Percentiles rank a stretch among this genome's conserved stretches.
Evolutionary conservation across 2,797 vertebrate species (phyloP).

Genomic region (Neomorphus geoffroyi): DNA sequence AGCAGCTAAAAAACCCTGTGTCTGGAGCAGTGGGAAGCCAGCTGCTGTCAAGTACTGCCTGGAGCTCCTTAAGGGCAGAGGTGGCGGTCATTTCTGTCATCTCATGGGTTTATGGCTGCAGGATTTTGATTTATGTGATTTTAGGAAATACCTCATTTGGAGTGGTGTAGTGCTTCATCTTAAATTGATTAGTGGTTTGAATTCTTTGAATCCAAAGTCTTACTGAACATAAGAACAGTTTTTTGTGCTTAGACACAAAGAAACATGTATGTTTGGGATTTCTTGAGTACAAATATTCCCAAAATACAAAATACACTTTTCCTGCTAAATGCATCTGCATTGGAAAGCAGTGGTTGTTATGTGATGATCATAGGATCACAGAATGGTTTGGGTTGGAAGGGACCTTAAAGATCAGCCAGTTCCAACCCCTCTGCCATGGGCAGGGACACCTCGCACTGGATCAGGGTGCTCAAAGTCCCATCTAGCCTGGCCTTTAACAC

Average conservation of each 20-base stretch:
- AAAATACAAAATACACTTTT: not conserved
- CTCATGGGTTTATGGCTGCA: not conserved
- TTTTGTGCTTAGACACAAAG: not conserved
- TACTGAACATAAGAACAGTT: not conserved
- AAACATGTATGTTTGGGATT: accelerated
- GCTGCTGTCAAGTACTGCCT: not conserved
- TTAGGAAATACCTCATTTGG: not conserved
- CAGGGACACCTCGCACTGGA: too few relatives aligned
- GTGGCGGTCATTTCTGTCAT: not conserved
- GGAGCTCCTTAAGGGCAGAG: not conserved
- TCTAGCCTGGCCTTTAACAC: too few relatives aligned
- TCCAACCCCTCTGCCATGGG: too few relatives aligned
- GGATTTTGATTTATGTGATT: not conserved
- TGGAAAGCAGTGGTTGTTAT: accelerated
- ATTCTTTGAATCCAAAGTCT: not conserved
- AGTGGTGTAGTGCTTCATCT: not conserved
- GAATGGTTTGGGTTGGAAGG: too few relatives aligned
- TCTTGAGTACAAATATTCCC: not conserved
- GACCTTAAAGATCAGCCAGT: too few relatives aligned
- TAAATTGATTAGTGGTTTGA: not conserved
- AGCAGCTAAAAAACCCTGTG: accelerated
- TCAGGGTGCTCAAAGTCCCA: too few relatives aligned
- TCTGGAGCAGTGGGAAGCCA: not conserved
- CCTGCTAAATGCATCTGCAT: accelerated
- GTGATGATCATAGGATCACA: accelerated